Percentiles rank a stretch among this genome's conserved stretches.
Evolutionary conservation across 2,113 vertebrate species (phyloP).

Genomic region (Gallinago media): DNA sequence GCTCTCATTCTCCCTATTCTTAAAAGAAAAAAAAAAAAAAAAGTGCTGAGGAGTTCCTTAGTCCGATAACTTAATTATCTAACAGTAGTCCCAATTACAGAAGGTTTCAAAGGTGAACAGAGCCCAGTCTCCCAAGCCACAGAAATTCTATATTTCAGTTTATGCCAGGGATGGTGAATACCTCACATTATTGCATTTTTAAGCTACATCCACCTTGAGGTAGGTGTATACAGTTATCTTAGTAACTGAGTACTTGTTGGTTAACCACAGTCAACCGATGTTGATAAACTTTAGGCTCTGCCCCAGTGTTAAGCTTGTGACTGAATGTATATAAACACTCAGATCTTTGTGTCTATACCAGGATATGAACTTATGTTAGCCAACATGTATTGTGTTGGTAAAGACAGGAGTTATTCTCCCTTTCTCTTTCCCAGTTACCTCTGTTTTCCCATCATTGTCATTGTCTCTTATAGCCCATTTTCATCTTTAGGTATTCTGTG

Average conservation of each 20-base stretch:
- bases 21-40: neutral
- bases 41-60: neutral
- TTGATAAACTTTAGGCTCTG: neutral
- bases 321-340: neutral
- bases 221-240: neutral
- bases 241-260: neutral
- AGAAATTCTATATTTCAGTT: neutral
- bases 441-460: neutral
- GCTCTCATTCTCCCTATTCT: neutral
- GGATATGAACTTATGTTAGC: neutral
- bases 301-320: neutral
- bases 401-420: neutral
- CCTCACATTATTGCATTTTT: neutral
- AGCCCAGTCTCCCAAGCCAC: neutral
- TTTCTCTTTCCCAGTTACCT: neutral
- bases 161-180: neutral
- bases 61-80: conserved; percentile 25
- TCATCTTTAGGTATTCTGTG: neutral
- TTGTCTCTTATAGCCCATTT: neutral
- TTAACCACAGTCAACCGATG: neutral
- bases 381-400: neutral
- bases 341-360: neutral
- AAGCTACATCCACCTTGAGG: neutral
- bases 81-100: neutral
- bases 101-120: neutral